Evolutionary conservation across 2,797 vertebrate genomes (phyloP), one percentile per base, ranked within the genome.

Genomic region (Acanthis flammea): DNA sequence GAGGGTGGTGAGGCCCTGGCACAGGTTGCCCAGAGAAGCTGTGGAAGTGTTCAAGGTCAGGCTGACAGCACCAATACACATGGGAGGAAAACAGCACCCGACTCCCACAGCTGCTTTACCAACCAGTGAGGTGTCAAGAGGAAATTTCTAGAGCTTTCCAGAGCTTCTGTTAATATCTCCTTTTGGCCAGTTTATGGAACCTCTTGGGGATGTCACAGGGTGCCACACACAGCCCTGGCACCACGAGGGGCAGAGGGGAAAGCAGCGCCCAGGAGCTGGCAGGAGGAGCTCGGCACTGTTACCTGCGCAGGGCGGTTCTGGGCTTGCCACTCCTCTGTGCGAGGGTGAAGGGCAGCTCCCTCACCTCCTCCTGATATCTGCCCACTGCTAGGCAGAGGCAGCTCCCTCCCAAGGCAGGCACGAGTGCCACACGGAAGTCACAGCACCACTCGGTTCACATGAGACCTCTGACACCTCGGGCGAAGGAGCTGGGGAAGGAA

Each of bases 381-480:
- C 85, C 67, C 39, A 5, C 85, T 66, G 67, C 85, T 68, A 66
- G 67, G 67, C 67, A 66, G 53, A 80, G 85, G 75, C 88, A 78
- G 80, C 53, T 90, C 80, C 80, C 77, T 91, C 60, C 73, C 78
- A 5, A 14, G 73, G 81, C 61, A 27, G 79, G 47, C 7, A 7
- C 18, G 18, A 61, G 73, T 24, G 66, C 50, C 72, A 94, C 68
- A 33, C 93, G 91, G 96, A 97, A 97, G 95, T 91, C 86, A 7
- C 7, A 2, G 27, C 72, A 14, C 39, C 3, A 8, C 45, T 53
- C 1, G 2, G 8, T 9, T 33, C 65, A 14, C 71, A 74, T 6
- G 57, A 73, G 73, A 68, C 73, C 51, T 71, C 25, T 4, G 70
- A 61, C 44, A 65, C 66, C 31, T 65, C 12, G 0, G 84, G 45